These are phyloP conservation scores for Tetragnatha montana DNA, from an alignment of 2,888 invertebrate species.

Conservation along the genomic window DNA sequence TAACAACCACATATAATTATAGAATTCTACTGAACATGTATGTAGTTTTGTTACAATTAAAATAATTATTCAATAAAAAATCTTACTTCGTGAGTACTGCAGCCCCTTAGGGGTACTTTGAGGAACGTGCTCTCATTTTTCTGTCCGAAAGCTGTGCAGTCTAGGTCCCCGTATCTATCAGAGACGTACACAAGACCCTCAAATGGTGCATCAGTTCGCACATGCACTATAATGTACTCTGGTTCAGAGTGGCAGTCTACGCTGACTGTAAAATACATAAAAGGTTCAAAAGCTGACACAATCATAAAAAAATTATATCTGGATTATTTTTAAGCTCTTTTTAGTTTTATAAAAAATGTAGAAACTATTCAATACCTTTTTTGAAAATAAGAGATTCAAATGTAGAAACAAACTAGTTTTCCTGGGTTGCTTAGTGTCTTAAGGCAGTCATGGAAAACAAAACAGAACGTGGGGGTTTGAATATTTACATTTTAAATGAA, in stretches of 20 bases:
- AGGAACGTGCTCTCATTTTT: constrained; percentile 55
- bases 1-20: no score
- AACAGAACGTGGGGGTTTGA: no score
- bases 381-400: no score
- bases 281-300: not conserved
- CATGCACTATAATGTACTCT: constrained; percentile 52
- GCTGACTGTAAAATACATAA: constrained; percentile 40
- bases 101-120: constrained; percentile 63
- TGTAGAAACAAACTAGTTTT: no score
- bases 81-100: constrained; percentile 61
- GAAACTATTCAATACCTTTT: no score
- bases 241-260: constrained; percentile 69
- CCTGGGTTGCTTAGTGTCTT: no score
- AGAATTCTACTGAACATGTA: no score
- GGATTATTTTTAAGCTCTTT: no score
- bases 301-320: not conserved
- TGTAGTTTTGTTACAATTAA: no score
- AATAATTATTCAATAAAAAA: not conserved
- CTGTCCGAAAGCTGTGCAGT: constrained; percentile 45
- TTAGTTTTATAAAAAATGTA: no score
- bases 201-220: constrained; percentile 56
- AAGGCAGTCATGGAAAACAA: no score
- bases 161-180: constrained; percentile 48
- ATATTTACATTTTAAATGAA: no score
- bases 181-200: constrained; percentile 63